Conservation (phyloP, 2,888 invertebrate genomes). For the Orthosia cruda region DNA sequence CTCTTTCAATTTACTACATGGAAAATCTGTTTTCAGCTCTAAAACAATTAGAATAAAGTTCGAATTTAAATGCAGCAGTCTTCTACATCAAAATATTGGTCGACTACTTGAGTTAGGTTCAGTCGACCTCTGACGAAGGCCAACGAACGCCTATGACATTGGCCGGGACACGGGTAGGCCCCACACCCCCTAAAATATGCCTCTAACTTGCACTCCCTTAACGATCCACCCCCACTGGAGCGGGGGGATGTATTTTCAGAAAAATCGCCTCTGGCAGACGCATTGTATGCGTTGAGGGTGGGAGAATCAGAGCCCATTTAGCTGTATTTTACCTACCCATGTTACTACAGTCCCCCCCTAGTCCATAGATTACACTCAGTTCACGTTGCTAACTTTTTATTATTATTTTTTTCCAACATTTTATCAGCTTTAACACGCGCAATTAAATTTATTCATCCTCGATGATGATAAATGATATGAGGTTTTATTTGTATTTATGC, state of each 20-base stretch:
- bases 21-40: slow-evolving; percentile 23
- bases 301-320: slow-evolving; percentile 58
- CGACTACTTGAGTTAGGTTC: slow-evolving; percentile 67
- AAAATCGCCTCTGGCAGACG: slow-evolving; percentile 69
- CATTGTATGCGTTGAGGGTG: slow-evolving; percentile 68
- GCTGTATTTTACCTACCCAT: slow-evolving; percentile 22
- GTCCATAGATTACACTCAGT: slow-evolving; percentile 9
- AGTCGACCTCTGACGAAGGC: slow-evolving; percentile 86
- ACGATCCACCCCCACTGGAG: slow-evolving; percentile 69
- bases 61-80: slow-evolving; percentile 42
- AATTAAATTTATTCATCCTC: slow-evolving; percentile 23
- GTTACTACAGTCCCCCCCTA: slow-evolving; percentile 5
- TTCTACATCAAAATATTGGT: slow-evolving; percentile 41
- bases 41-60: slow-evolving; percentile 34
- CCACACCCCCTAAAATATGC: slow-evolving; percentile 80
- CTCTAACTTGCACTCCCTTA: slow-evolving; percentile 76
- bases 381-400: background rate
- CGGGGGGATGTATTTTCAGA: slow-evolving; percentile 59
- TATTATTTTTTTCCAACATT: slow-evolving; percentile 19
- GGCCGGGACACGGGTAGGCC: slow-evolving; percentile 82
- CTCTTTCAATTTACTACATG: slow-evolving; percentile 17
- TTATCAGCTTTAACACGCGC: slow-evolving; percentile 2
- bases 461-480: slow-evolving; percentile 30
- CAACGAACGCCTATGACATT: slow-evolving; percentile 89
- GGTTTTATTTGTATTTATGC: slow-evolving; percentile 31